Evolutionary conservation across 2,797 vertebrate species (phyloP), one percentile per base, ranked within the genome.

Genomic region (Sternotherus odoratus): DNA sequence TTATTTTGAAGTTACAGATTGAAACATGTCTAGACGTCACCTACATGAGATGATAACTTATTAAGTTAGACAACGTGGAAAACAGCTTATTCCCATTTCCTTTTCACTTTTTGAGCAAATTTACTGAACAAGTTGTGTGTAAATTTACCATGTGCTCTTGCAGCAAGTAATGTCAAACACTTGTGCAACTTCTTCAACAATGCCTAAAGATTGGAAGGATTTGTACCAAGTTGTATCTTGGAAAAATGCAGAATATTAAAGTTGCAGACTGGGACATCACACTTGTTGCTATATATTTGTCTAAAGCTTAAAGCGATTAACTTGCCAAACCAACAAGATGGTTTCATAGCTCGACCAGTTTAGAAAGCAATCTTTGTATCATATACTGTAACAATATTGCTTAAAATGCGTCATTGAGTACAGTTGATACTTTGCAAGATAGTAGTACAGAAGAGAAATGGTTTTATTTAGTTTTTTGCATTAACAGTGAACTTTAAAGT

Each of bases 111-210:
- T 28, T 46, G 28, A 69, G 19, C 39, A 16, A 46, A 46, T 48
- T 75, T 75, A 75, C 43, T 48, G 72, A 75, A 75, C 23, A 48
- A 75, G 69, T 74, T 46, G 69, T 36, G 12, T 72, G 12, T 28
- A 46, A n/a, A 12, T 75, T 75, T 48, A 75, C 2, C 23, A 75
- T 75, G 13, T 75, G 24, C 86, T 8, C 16, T 16, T 82, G 21
- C 16, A 79, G 28, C 53, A 86, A 80, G 57, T 88, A 85, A 85
- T 66, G 90, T n/a, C 50, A 92, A 91, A 49, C 24, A 84, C 4
- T 12, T 49, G 39, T 86, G 50, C 43, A 51, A 39, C 39, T 48
- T 86, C 50, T 1, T 51, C 53, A 86, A 90, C 82, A 12, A 54
- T 33, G 3, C 8, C 5, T 48, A 49, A 81, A 51, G 30, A 8